Evolutionary conservation across 2,888 invertebrate genomes (phyloP), one percentile per base, ranked within the genome.

Genomic region (Metellina segmentata): DNA sequence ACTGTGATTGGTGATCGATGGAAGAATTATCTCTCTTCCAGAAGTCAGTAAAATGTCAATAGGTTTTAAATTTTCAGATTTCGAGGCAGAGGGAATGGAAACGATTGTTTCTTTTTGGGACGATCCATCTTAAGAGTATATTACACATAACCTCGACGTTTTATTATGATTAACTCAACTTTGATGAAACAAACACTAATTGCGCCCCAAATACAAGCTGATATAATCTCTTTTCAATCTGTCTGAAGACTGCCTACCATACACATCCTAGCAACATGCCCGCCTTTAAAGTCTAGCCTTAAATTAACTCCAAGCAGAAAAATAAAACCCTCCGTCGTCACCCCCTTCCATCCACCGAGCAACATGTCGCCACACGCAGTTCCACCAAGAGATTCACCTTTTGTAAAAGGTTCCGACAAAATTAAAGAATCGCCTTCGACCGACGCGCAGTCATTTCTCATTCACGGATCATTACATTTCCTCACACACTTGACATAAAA

Each of bases 401-500:
- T 88, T 74, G 61, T 86, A 49, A 49, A 48, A 49, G n/a, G 89
- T 78, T 61, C 79, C 74, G 85, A 90, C 72, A 79, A 85, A 85
- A 90, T 81, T 85, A 81, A 90, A 90, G 85, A 90, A 81, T 81
- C 79, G 53, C 72, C 77, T 82, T 83, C 83, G 49, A 71, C 74
- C 75, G 34, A 34, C 34, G 79, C 74, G 20, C 48, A 13, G 74
- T 81, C 91, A 82, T 91, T 87, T 82, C 81, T 91, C 91, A 91
- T 86, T 82, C 87, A 91, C 81, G 87, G 81, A 51, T 75, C 91
- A 91, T 91, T 91, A 91, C 86, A 78, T 82, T 87, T 81, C 81
- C 89, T 82, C 89, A 77, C 82, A 51, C 83, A 34, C 85, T 61
- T 48, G 85, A 85, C 85, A 85, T 53, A 16, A 20, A 72, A 82